Evolutionary conservation across 2,797 vertebrate species (phyloP).

Genomic region (Danio albolineatus): DNA sequence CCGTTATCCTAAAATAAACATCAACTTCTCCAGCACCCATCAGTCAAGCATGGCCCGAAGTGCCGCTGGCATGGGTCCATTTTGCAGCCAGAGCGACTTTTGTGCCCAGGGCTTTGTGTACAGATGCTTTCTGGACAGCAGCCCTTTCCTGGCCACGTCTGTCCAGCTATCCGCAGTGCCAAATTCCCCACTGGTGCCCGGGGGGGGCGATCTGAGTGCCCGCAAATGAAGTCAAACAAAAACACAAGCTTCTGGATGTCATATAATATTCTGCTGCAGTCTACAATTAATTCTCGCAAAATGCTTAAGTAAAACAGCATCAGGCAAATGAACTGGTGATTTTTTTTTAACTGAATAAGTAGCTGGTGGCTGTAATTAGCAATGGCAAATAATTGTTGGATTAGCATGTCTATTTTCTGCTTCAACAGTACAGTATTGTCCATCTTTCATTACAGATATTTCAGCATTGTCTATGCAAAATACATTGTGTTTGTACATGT

Average conservation of each 20-base stretch:
- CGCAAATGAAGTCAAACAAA: conserved; percentile 49
- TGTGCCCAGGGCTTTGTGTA: conserved; percentile 43
- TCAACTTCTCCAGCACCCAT: conserved; percentile 48
- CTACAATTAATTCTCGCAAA: neutral
- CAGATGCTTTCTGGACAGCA: conserved; percentile 50
- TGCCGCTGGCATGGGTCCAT: conserved; percentile 14
- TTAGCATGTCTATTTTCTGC: no score
- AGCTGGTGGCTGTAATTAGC: neutral
- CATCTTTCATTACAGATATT: no score
- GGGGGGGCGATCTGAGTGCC: conserved; percentile 6
- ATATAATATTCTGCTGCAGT: neutral
- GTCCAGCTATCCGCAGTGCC: conserved; percentile 34
- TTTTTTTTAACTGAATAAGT: neutral
- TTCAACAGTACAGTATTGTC: no score
- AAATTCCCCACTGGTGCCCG: conserved; percentile 41
- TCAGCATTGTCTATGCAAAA: no score
- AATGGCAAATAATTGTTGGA: neutral
- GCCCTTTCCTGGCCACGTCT: conserved; percentile 53
- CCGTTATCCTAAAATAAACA: conserved; percentile 19
- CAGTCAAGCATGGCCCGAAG: conserved; percentile 44
- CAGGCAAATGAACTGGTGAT: neutral
- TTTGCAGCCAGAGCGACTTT: conserved; percentile 17
- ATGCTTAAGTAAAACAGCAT: neutral
- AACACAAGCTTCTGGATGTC: conserved; percentile 31
- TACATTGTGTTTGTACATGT: no score